Evolutionary conservation across 1,140 invertebrate species (phyloP).

Genomic region (Saccostrea glomerata): DNA sequence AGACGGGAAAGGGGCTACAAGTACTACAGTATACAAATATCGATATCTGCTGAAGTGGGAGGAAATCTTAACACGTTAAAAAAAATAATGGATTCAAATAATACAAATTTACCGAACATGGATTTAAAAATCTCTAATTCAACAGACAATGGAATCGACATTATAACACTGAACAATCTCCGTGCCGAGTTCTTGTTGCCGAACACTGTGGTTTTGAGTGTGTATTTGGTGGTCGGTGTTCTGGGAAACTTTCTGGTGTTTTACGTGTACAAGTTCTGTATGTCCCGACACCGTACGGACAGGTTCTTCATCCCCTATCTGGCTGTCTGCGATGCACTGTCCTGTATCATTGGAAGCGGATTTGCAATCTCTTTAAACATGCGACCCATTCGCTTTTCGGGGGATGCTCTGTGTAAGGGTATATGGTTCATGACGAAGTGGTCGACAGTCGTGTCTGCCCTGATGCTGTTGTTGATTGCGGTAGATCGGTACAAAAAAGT

Average conservation of each 20-base stretch:
- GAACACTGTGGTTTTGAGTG: not conserved
- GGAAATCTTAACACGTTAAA: not conserved
- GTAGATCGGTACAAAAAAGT: conserved; percentile 51
- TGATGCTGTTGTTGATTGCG: conserved; percentile 50
- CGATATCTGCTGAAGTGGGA: not conserved
- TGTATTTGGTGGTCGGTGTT: conserved; percentile 25
- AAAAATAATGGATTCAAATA: not conserved
- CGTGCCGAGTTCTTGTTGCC: not conserved
- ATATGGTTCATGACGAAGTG: conserved; percentile 47
- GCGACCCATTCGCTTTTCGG: not conserved
- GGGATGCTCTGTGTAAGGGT: conserved; percentile 45
- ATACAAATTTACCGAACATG: not conserved
- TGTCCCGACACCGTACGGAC: not conserved
- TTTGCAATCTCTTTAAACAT: conserved; percentile 46
- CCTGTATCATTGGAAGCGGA: conserved; percentile 19
- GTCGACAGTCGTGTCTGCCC: conserved; percentile 11
- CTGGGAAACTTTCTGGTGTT: conserved; percentile 10
- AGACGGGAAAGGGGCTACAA: not conserved
- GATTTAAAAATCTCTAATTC: not conserved
- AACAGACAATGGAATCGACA: not conserved
- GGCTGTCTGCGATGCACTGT: conserved; percentile 38
- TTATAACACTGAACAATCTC: not conserved
- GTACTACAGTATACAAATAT: not conserved
- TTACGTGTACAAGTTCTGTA: conserved; percentile 16
- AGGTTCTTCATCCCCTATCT: conserved; percentile 55